Conservation (phyloP, 2,797 vertebrate species). For the Macropodus opercularis region DNA sequence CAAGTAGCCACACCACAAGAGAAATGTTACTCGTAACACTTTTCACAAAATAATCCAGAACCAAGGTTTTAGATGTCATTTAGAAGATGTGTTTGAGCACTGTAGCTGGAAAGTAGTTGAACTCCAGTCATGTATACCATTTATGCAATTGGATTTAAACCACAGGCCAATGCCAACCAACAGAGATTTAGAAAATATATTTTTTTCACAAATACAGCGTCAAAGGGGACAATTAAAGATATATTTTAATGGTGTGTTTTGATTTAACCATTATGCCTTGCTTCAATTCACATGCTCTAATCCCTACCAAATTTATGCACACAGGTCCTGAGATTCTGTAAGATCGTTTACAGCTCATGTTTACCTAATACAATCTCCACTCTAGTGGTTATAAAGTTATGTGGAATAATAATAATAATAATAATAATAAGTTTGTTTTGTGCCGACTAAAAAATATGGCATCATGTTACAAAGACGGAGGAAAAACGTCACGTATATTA, state of each 20-base stretch:
- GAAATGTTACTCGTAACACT: neutral
- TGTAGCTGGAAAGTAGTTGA: neutral
- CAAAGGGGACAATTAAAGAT: conserved; percentile 2
- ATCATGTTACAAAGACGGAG: too few relatives aligned
- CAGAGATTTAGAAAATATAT: conserved; percentile 7
- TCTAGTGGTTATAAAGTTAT: too few relatives aligned
- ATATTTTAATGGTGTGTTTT: conserved; percentile 11
- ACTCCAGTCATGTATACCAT: conserved; percentile 1
- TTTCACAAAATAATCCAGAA: neutral
- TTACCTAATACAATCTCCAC: too few relatives aligned
- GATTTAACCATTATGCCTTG: neutral
- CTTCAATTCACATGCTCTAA: conserved; percentile 18
- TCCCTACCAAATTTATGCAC: conserved; percentile 24
- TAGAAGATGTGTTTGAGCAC: neutral
- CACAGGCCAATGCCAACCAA: conserved; percentile 7
- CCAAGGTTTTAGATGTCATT: neutral
- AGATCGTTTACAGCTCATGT: too few relatives aligned
- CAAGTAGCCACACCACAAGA: neutral
- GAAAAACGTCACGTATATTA: too few relatives aligned
- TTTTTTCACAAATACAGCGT: conserved; percentile 12
- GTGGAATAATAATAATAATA: too few relatives aligned
- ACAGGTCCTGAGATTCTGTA: too few relatives aligned
- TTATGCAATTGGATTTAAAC: conserved; percentile 14
- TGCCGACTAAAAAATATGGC: too few relatives aligned
- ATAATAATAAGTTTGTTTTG: too few relatives aligned